Conservation (phyloP, 2,888 invertebrate species). For the Drosophila longiperda region DNA sequence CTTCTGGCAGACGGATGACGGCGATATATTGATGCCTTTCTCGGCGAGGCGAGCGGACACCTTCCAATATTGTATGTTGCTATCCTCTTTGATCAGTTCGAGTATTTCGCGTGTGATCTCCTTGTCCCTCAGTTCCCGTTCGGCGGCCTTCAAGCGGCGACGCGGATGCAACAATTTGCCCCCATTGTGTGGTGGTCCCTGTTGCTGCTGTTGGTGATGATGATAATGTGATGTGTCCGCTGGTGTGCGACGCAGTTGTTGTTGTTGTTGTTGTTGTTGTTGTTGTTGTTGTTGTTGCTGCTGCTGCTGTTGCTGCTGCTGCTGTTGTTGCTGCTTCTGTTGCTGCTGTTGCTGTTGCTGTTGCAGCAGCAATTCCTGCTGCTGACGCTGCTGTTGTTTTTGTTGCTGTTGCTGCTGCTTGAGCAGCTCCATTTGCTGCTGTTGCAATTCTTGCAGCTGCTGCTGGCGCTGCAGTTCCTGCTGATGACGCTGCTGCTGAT, state of each 20-base stretch:
- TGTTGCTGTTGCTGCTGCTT: constrained; percentile 51
- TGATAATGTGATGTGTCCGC: constrained; percentile 63
- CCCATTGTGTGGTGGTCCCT: constrained; percentile 32
- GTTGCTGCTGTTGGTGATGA: constrained; percentile 44
- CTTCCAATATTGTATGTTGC: constrained; percentile 84
- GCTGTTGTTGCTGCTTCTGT: constrained; percentile 8
- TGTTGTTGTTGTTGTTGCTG: constrained; percentile 50
- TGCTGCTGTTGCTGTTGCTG: constrained; percentile 50
- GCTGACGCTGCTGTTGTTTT: constrained; percentile 48
- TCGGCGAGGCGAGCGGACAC: constrained; percentile 84
- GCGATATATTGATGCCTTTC: constrained; percentile 84
- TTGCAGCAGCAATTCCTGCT: constrained; percentile 51
- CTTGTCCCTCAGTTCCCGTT: constrained; percentile 82
- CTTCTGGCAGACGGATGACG: constrained; percentile 84
- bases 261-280: constrained; percentile 47
- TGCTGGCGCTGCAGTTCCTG: constrained; percentile 49
- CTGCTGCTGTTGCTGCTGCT: neutral
- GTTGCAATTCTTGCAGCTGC: constrained; percentile 47
- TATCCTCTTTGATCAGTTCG: constrained; percentile 84
- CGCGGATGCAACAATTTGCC: constrained; percentile 72
- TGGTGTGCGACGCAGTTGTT: constrained; percentile 43
- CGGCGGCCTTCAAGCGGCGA: constrained; percentile 83
- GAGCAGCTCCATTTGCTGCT: constrained; percentile 45
- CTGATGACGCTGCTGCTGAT: constrained; percentile 41
- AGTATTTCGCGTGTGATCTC: constrained; percentile 84